Percentiles rank a stretch among this genome's conserved stretches.
These are phyloP conservation scores for Phylloscopus collybita DNA, from an alignment of 2,797 vertebrate species.

Conservation along the genomic window DNA sequence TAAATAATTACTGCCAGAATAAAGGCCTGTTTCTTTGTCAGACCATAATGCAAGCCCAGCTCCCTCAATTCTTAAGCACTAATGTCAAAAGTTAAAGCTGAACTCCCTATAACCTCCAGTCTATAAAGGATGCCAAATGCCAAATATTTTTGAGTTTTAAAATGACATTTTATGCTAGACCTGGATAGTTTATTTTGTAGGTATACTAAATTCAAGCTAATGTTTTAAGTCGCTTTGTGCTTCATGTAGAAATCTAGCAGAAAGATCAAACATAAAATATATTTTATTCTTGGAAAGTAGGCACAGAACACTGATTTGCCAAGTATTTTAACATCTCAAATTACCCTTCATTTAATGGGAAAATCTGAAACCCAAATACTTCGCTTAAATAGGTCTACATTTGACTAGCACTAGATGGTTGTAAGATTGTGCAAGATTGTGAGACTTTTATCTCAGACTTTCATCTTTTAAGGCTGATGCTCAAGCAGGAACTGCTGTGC, in stretches of 20 bases:
- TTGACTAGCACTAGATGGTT: background rate
- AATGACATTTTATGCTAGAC: background rate
- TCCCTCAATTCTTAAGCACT: background rate
- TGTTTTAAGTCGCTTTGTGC: background rate
- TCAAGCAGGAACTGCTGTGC: background rate
- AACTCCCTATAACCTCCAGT: background rate
- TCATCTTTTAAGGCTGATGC: background rate
- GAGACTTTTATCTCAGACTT: background rate
- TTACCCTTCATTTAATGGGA: background rate
- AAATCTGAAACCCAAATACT: background rate
- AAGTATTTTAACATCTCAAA: background rate
- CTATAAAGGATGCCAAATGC: background rate
- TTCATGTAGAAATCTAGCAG: background rate
- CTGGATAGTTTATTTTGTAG: background rate
- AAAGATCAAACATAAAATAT: background rate
- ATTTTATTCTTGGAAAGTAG: background rate
- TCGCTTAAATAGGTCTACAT: background rate
- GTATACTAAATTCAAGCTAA: background rate
- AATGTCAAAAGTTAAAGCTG: conserved; percentile 8
- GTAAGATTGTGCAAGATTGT: background rate
- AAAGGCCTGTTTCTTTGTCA: background rate
- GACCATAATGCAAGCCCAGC: background rate
- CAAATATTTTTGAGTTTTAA: background rate
- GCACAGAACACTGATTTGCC: background rate
- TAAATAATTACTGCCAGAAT: background rate